Base-by-base conservation (phyloP, 2,888 invertebrate species). In the Hetaerina titia region DNA sequence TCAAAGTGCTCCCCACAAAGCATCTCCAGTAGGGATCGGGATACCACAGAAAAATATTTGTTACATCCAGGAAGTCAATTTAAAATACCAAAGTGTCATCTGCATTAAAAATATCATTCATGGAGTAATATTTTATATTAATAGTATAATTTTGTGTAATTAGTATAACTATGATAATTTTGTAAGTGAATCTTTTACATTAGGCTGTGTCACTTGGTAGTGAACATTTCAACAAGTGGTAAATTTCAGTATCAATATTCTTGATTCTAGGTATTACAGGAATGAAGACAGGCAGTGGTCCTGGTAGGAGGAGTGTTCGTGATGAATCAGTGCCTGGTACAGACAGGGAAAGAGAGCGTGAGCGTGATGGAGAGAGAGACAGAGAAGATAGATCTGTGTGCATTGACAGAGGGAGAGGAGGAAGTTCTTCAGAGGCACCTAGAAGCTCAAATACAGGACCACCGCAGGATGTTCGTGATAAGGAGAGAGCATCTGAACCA, bases 291-390 rank as follows among this genome's bases (percentile, higher is more conserved):
- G 45, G 74, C 22, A 45, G 69, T 63, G 64, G 64, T 56, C 22
- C 92, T 57, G 69, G 31, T 17, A 92, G 92, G 15, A 92, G 92
- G 56, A 22, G 69, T 17, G 69, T 92, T 8, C 56, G 92, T 45
- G 92, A 92, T 74, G 92, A 92, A 31, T 22, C 45, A 45, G 11
- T 69, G 96, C 31, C 96, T 96, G 95, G 96, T 96, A 19, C 95
- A 95, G 74, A 95, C 96, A 88, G 95, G 96, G 94, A 96, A 96
- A 90, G 96, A 96, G 25, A 96, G 95, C 92, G 96, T 96, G 96
- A 97, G 95, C 96, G 95, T 9, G 95, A 95, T 58, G 58, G 94
- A 25, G 95, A 95, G 17, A 94, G 95, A 58, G 95, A 95, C 5
- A 90, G 90, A 63, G 90, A 90, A 63, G 90, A 90, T 19, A 60